These are phyloP conservation scores for Hystrix cristata DNA, from an alignment of 2,113 vertebrate genomes.

Conservation along the genomic window DNA sequence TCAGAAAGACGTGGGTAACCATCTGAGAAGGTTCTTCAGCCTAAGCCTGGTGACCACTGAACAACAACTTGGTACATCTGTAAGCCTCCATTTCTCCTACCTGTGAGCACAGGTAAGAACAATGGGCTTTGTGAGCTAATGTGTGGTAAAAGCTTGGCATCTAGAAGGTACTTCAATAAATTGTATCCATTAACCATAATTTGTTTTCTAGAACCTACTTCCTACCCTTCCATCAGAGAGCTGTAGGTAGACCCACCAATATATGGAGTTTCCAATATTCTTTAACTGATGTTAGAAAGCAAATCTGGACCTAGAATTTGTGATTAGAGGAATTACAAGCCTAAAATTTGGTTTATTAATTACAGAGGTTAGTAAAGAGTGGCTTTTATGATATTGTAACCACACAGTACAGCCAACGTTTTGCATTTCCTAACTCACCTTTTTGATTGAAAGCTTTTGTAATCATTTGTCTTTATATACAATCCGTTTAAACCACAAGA, in stretches of 20 bases:
- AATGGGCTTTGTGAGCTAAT: conserved; percentile 12
- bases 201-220: conserved; percentile 3
- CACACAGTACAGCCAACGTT: neutral
- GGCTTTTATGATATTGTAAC: neutral
- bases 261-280: neutral
- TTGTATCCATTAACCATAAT: neutral
- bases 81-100: conserved; percentile 9
- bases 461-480: neutral
- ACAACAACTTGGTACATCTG: conserved; percentile 8
- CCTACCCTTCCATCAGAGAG: neutral
- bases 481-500: neutral
- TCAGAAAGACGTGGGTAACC: neutral
- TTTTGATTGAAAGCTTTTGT: conserved; percentile 23
- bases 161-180: conserved; percentile 9
- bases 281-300: neutral
- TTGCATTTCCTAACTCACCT: conserved; percentile 29
- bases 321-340: neutral
- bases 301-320: neutral
- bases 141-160: neutral
- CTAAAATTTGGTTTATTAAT: conserved; percentile 12
- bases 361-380: conserved; percentile 1
- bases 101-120: conserved; percentile 47
- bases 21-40: neutral
- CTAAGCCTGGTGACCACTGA: neutral
- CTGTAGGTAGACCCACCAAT: neutral